Base-by-base conservation (phyloP, 2,113 vertebrate genomes). In the Neogale vison region DNA sequence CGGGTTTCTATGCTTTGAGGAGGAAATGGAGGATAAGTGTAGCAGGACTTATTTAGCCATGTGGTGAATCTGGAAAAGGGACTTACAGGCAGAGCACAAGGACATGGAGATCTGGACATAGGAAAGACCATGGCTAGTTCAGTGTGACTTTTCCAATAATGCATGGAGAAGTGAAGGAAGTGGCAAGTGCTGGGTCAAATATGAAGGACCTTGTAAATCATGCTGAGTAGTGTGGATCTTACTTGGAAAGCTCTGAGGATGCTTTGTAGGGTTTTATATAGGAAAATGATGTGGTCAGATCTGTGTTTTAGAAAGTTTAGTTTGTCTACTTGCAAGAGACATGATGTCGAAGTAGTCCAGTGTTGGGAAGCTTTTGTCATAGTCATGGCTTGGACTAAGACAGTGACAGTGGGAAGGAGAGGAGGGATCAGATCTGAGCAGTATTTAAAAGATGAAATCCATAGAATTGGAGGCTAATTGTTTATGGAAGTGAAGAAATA, bases 151-250 rank as follows among this genome's bases (percentile, higher is more conserved):
- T 93, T 96, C 81, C 23, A 65, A 42, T 69, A 86, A 42, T 82
- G 59, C 24, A n/a, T 93, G 34, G 52, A 81, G 29, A 93, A 87
- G 79, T 91, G 18, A 83, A 95, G 82, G 67, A 93, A 79, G 21
- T 94, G 45, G 76, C 59, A 93, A 88, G 79, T 93, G 39, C 36
- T 74, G 74, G n/a, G 39, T 95, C 59, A 83, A 21, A 63, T 84
- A 42, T 63, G 67, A 83, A 95, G 65, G 57, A 47, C 67, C 4
- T 95, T 67, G 20, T 94, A 72, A 95, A 63, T 55, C 42, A 29
- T 92, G 82, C 79, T 61, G 29, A 96, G 23, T 61, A 94, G 63
- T 63, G 94, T 85, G 79, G 63, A 45, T 87, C 80, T 96, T 96
- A 83, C 10, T 20, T 65, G 15, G 74, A 81, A 89, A 65, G 31